Base-by-base conservation (phyloP, 2,797 vertebrate genomes). In the Brachymystax lenok region DNA sequence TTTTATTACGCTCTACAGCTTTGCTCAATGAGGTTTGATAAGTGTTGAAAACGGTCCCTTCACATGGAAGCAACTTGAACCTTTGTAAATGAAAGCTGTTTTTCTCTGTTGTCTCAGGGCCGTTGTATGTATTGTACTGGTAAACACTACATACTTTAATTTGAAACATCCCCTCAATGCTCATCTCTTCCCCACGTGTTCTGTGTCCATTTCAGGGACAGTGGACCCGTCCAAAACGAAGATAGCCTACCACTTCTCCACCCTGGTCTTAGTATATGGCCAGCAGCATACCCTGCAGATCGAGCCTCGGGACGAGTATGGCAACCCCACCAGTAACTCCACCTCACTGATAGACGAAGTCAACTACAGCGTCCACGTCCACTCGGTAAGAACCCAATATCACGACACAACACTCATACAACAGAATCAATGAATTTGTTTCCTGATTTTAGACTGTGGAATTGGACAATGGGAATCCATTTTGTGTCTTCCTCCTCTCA, bases 211-310 rank as follows among this genome's bases (percentile, higher is more conserved):
- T 52, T 84, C 91, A 99, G 98, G 98, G 84, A 96, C 95, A 85
- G 97, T 99, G 79, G 96, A 98, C 89, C 98, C 98, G 78, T 97
- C 97, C 68, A 99, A 99, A 94, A 99, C 98, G 81, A 98, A 98
- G 94, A 99, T 99, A 70, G 94, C 96, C 51, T 97, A 95, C 88
- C 98, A 99, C 91, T 99, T 99, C 87, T 99, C 98, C 80, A 99
- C 98, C 61, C 92, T 99, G 88, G 97, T 99, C 79, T 92, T 99
- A 90, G 97, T 96, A 24, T 96, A 95, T 77, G 96, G 96, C 77
- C 95, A 98, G 85, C 96, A 96, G 81, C 98, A 99, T 89, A 98
- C 94, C 12, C 92, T 99, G 82, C 97, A 99, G 87, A 98, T 99
- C 81, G 96, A 96, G 83, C 98, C 98, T 72, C 95, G 97, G 80